These are phyloP conservation scores for Orientallactaga bullata DNA, from an alignment of 2,113 vertebrate species.

Conservation along the genomic window DNA sequence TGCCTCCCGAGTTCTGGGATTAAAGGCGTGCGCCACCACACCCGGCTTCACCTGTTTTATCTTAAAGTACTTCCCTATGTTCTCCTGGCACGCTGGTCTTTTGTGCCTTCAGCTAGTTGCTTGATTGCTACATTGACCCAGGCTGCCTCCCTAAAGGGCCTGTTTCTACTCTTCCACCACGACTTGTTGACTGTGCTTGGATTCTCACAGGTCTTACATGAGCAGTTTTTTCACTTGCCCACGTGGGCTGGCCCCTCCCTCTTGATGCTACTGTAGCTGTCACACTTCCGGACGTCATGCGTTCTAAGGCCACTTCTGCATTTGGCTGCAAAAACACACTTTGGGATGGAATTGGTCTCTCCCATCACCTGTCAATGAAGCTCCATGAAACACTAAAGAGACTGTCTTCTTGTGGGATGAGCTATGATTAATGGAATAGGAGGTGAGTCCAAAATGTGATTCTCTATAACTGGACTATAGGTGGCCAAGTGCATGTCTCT, in stretches of 20 bases:
- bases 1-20: too few relatives aligned
- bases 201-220: background rate
- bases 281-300: background rate
- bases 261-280: background rate
- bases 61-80: background rate
- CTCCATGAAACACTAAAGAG: background rate
- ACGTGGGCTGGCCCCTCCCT: background rate
- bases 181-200: background rate
- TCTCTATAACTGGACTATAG: background rate
- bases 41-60: background rate
- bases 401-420: background rate
- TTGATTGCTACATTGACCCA: background rate
- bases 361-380: background rate
- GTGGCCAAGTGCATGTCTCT: fast-evolving
- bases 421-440: background rate
- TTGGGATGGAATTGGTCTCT: background rate
- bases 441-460: background rate
- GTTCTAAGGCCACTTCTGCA: background rate
- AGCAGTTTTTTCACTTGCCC: background rate
- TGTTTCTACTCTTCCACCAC: background rate
- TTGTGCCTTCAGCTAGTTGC: background rate
- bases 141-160: background rate
- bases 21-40: too few relatives aligned
- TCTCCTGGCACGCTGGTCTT: background rate
- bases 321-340: background rate